phyloP scores from a whole-genome alignment of 2,888 invertebrate genomes.

The Andrena fulva region DNA sequence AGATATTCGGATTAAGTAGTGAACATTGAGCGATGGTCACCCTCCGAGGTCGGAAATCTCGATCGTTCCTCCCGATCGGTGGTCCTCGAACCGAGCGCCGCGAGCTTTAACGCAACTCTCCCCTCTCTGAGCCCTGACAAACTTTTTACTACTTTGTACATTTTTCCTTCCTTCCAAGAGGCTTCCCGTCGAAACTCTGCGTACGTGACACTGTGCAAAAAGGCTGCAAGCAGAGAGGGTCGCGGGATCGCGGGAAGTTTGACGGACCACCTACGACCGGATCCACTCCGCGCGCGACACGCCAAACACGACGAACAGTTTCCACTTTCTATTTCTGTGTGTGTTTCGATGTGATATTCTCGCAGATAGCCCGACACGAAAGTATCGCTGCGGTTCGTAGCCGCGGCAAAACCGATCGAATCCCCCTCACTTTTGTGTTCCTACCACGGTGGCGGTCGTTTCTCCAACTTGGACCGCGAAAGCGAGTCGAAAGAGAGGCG shows the following conservation, averaged over 20 bases:
- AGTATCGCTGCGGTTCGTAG: slow-evolving; percentile 48
- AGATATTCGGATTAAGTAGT: too few relatives aligned
- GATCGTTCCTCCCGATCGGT: slow-evolving; percentile 6
- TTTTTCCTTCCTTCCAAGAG: slow-evolving; percentile 48
- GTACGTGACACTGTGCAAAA: slow-evolving; percentile 16
- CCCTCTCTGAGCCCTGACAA: background rate
- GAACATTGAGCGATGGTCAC: too few relatives aligned
- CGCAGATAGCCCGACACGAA: slow-evolving; percentile 50
- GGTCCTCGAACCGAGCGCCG: background rate
- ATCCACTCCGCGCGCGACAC: slow-evolving; percentile 21
- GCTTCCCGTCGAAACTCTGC: background rate
- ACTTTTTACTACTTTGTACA: slow-evolving; percentile 52
- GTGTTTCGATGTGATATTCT: slow-evolving; percentile 64
- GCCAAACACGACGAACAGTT: slow-evolving; percentile 29
- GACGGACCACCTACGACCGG: slow-evolving; percentile 9
- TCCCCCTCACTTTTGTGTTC: slow-evolving; percentile 48
- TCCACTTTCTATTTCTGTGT: slow-evolving; percentile 67
- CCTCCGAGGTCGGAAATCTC: background rate
- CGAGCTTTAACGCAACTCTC: background rate
- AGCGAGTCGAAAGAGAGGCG: background rate
- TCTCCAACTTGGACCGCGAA: slow-evolving; percentile 11
- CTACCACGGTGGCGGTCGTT: slow-evolving; percentile 40
- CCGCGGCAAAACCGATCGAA: slow-evolving; percentile 30
- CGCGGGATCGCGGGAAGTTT: background rate
- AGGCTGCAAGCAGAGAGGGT: background rate